phyloP scores from a whole-genome alignment of 1,140 invertebrate species.

The Caenorhabditis inopinata region DNA sequence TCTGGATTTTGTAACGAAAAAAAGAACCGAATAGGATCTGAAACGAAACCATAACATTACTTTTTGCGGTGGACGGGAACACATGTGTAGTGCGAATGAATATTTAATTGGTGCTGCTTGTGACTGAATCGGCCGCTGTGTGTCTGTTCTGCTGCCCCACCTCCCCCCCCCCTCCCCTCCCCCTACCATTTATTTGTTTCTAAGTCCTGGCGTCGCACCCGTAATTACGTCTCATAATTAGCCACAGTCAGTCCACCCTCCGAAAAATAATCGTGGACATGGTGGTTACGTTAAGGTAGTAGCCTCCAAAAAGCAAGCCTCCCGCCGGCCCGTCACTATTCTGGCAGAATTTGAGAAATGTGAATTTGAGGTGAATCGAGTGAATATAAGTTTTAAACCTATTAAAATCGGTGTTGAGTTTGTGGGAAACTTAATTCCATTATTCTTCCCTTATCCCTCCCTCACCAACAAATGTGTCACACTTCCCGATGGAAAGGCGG shows the following conservation, averaged over 20 bases:
- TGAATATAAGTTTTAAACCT: too few species aligned
- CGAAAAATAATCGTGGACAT: conserved; percentile 30
- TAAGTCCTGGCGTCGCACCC: conserved; percentile 8
- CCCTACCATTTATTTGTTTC: conserved; percentile 28
- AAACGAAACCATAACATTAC: too few species aligned
- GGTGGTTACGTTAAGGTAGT: conserved; percentile 13
- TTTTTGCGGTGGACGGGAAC: too few species aligned
- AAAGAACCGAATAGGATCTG: neutral
- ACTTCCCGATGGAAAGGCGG: neutral
- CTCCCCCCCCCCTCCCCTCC: too few species aligned
- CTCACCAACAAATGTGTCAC: neutral
- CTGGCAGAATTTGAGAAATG: neutral
- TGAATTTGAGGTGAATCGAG: too few species aligned
- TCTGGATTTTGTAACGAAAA: too few species aligned
- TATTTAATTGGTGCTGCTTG: conserved; percentile 30
- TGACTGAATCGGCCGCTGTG: neutral
- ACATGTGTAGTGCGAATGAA: neutral
- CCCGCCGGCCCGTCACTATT: neutral
- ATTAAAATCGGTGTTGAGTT: too few species aligned
- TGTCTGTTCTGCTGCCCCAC: neutral
- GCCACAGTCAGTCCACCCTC: conserved; percentile 1
- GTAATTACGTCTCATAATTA: conserved; percentile 35
- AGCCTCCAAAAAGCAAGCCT: neutral
- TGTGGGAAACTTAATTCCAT: neutral
- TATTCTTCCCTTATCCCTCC: neutral